Base-by-base conservation (phyloP, 2,797 vertebrate species). In the Pipistrellus pipistrellus region DNA sequence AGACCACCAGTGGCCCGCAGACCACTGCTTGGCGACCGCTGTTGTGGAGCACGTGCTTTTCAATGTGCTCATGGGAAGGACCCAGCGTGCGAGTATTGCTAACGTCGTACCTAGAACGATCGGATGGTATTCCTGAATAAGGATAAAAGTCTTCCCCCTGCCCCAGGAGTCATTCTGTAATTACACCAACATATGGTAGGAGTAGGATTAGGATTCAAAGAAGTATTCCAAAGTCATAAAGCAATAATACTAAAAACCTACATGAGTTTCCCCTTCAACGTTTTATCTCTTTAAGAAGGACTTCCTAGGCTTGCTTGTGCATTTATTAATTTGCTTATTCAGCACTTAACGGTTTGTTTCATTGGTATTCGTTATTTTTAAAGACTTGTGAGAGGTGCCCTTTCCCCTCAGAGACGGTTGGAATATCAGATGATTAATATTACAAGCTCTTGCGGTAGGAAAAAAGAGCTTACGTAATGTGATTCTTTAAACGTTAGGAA, bases 241-340 rank as follows among this genome's bases (percentile, higher is more conserved):
- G 97, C 96, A 97, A 97, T 97, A 97, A 96, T 91, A 92, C 88
- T 64, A 85, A 84, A 85, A 90, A 48, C 82, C n/a, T 76, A 44
- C 35, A 51, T 68, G 85, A 80, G 82, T 92, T 93, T 76, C 57
- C 78, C 78, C 86, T 93, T 75, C 75, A 94, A 96, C 88, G 59
- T 95, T 95, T 91, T 87, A 93, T 91, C 76, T 88, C 81, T 93
- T 95, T 90, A 90, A 95, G 96, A 95, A 89, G 91, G 59, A 91
- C 92, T 96, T 90, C 64, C 59, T 96, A 88, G 25, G 64, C 48
- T 85, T 95, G 84, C 88, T 71, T 97, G 51, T 97, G 89, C n/a
- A 91, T 96, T 93, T 81, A 90, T 95, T 87, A 78, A 93, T 88
- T 96, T 96, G 84, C 68, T 95, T 95, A 93, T 83, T 95, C 41